Percentiles rank a stretch among this genome's conserved stretches.
These are phyloP conservation scores for Zelleria hepariella DNA, from an alignment of 2,888 invertebrate species.

Conservation along the genomic window DNA sequence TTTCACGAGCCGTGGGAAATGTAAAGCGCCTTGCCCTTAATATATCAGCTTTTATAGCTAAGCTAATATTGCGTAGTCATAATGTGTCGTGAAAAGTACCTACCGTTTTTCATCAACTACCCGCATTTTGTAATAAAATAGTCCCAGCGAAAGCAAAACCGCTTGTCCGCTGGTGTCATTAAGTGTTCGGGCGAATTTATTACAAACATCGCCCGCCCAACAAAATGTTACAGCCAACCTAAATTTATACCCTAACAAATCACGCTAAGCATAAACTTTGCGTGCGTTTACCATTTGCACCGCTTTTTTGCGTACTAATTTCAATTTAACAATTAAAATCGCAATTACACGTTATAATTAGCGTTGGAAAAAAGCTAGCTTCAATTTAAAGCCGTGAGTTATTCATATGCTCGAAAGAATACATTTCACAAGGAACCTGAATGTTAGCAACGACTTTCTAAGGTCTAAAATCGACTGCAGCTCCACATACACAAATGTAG, in stretches of 20 bases:
- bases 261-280: conserved; percentile 9
- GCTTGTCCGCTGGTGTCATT: conserved; percentile 11
- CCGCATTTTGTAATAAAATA: background rate
- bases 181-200: conserved; percentile 11
- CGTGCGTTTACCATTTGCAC: conserved; percentile 13
- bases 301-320: conserved; percentile 28
- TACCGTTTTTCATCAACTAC: background rate
- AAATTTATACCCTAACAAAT: conserved; percentile 9
- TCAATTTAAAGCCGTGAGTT: conserved; percentile 19
- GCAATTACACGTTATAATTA: conserved; percentile 44
- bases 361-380: conserved; percentile 32
- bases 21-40: background rate
- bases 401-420: conserved; percentile 24
- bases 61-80: background rate
- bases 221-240: conserved; percentile 1
- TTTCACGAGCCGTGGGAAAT: background rate
- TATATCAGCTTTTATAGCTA: background rate
- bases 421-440: conserved; percentile 2
- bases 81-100: background rate
- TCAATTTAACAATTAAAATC: conserved; percentile 40
- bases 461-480: conserved; percentile 11
- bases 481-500: conserved; percentile 16
- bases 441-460: background rate
- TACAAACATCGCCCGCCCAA: background rate
- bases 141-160: conserved; percentile 8